These are phyloP conservation scores for Taxidea taxus DNA, from an alignment of 2,113 vertebrate species.

Conservation along the genomic window DNA sequence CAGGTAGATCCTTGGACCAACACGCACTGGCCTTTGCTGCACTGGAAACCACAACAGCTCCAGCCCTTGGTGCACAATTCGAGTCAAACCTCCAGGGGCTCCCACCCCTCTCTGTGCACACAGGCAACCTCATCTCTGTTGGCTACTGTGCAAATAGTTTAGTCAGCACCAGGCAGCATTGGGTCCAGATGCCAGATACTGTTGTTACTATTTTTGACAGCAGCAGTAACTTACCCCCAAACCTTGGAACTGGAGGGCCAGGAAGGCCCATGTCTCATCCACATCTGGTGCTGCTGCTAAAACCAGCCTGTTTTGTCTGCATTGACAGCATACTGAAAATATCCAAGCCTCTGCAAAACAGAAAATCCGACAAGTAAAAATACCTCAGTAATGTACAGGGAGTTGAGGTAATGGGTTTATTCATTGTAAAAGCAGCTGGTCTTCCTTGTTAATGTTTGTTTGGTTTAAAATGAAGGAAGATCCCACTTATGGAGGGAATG, in stretches of 20 bases:
- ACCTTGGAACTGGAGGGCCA: neutral
- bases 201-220: constrained; percentile 32
- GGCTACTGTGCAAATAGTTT: neutral
- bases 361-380: constrained; percentile 63
- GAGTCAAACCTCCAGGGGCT: neutral
- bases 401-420: constrained; percentile 72
- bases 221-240: constrained; percentile 24
- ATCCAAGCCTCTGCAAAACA: constrained; percentile 53
- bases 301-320: constrained; percentile 66
- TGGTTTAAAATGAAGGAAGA: constrained; percentile 65
- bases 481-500: constrained; percentile 56
- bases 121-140: rapidly evolving
- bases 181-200: neutral
- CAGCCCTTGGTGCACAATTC: neutral
- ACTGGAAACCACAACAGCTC: neutral
- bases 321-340: constrained; percentile 52
- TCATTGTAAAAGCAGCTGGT: constrained; percentile 69
- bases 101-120: rapidly evolving
- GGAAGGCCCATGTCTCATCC: constrained; percentile 14
- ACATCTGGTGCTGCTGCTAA: constrained; percentile 57
- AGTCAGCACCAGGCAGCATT: neutral
- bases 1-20: neutral
- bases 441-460: constrained; percentile 26
- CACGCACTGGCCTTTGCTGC: neutral
- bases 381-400: constrained; percentile 30